Conservation (phyloP, 2,797 vertebrate species). For the Lepus townsendii region DNA sequence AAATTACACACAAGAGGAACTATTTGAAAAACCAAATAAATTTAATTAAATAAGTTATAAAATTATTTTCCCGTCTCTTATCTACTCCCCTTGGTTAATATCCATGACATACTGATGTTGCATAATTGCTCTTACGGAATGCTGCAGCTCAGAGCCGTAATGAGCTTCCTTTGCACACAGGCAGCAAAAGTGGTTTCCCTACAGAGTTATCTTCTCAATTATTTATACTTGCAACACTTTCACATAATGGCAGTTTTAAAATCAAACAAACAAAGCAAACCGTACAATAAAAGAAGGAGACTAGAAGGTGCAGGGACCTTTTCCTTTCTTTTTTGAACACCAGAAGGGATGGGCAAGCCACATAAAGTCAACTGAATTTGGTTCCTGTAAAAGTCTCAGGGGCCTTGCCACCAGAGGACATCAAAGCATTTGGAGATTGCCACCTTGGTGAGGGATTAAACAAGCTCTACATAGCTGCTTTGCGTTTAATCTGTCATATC, state of each 20-base stretch:
- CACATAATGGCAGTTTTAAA: constrained; percentile 90
- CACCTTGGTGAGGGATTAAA: constrained; percentile 81
- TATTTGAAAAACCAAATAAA: constrained; percentile 80
- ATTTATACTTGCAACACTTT: constrained; percentile 93
- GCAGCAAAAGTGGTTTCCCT: constrained; percentile 89
- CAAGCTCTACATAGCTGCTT: constrained; percentile 50
- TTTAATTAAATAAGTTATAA: constrained; percentile 84
- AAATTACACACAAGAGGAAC: constrained; percentile 75
- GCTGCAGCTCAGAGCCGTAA: constrained; percentile 83
- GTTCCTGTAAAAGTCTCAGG: constrained; percentile 82
- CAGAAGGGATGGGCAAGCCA: constrained; percentile 86
- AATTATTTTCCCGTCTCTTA: constrained; percentile 84
- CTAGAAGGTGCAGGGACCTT: constrained; percentile 86
- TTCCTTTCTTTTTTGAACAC: constrained; percentile 80
- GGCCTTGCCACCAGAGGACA: constrained; percentile 80
- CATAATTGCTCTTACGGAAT: constrained; percentile 81
- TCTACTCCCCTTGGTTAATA: constrained; percentile 80
- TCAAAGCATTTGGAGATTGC: constrained; percentile 80
- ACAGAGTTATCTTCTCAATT: constrained; percentile 93
- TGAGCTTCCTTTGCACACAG: constrained; percentile 88
- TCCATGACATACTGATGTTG: constrained; percentile 77
- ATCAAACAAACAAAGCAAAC: constrained; percentile 92
- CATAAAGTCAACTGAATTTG: constrained; percentile 89
- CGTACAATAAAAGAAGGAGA: constrained; percentile 91
- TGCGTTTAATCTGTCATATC: constrained; percentile 80